Evolutionary conservation across 2,113 vertebrate genomes (phyloP).

Genomic region (Sinocyclocheilus rhinocerous): DNA sequence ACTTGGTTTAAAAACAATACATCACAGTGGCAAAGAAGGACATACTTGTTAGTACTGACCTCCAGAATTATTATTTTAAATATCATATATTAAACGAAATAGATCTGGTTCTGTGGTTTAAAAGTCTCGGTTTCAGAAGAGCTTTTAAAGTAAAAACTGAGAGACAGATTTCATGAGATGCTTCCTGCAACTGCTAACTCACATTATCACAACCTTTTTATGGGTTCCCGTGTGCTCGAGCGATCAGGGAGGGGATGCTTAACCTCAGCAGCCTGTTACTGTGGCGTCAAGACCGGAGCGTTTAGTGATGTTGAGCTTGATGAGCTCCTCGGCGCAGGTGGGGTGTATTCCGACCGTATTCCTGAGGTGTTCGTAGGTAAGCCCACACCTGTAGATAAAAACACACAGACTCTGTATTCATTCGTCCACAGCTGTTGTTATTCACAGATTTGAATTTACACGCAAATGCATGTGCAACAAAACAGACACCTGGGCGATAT

Average conservation of each 20-base stretch:
- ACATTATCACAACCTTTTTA: neutral
- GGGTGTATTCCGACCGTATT: conserved; percentile 92
- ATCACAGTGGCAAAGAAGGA: neutral
- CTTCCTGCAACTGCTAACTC: neutral
- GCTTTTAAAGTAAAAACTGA: too few relatives aligned
- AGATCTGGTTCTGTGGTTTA: neutral
- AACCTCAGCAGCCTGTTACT: conserved; percentile 97
- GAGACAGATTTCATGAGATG: neutral
- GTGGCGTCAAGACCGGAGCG: conserved; percentile 88
- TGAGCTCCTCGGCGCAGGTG: conserved; percentile 91
- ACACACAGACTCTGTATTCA: neutral
- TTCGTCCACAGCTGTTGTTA: neutral
- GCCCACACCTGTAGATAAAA: conserved; percentile 81
- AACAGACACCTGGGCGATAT: conserved; percentile 11
- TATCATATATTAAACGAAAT: neutral
- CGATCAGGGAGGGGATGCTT: conserved; percentile 77
- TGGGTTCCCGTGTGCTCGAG: conserved; percentile 67
- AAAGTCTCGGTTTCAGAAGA: neutral
- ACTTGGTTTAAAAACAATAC: neutral
- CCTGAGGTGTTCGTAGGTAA: conserved; percentile 83
- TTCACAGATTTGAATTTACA: neutral
- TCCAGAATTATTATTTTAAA: neutral
- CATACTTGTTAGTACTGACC: neutral
- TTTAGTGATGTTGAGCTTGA: conserved; percentile 88
- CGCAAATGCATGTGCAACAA: neutral